These are phyloP conservation scores for Azorinus chamasolen DNA, from an alignment of 2,888 invertebrate species.

Conservation along the genomic window DNA sequence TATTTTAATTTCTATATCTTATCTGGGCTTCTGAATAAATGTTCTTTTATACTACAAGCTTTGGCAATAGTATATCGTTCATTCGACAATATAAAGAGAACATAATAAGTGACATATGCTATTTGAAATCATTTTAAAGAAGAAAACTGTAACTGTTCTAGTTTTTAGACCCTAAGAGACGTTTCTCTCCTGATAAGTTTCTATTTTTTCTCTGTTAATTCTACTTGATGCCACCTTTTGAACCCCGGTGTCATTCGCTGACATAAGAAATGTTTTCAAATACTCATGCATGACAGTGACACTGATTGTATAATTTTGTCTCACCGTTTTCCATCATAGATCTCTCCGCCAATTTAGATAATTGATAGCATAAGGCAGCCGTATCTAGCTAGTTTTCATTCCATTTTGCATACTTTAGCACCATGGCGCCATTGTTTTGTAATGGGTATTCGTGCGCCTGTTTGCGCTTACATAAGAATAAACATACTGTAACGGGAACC, in stretches of 20 bases:
- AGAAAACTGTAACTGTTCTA: no score
- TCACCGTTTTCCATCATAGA: slow-evolving; percentile 47
- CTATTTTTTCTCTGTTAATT: background rate
- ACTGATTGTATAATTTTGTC: slow-evolving; percentile 62
- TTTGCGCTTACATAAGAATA: no score
- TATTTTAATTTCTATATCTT: no score
- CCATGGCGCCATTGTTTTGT: slow-evolving; percentile 47
- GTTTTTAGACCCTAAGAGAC: no score
- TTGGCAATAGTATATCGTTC: no score
- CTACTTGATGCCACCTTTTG: slow-evolving; percentile 2
- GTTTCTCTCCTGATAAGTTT: background rate
- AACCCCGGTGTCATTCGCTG: slow-evolving; percentile 32
- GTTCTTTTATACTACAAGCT: no score
- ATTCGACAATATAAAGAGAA: no score
- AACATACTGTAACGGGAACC: slow-evolving; percentile 19
- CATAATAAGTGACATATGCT: no score
- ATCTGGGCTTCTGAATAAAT: no score
- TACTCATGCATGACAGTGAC: slow-evolving; percentile 60
- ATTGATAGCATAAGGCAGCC: slow-evolving; percentile 60
- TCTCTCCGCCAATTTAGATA: slow-evolving; percentile 57
- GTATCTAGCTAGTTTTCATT: slow-evolving; percentile 57
- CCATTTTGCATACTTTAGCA: slow-evolving; percentile 49
- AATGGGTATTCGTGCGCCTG: no score
- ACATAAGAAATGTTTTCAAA: slow-evolving; percentile 58
- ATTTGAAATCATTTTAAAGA: no score